Conservation (phyloP, 2,888 invertebrate species). For the Notodromas monacha region DNA sequence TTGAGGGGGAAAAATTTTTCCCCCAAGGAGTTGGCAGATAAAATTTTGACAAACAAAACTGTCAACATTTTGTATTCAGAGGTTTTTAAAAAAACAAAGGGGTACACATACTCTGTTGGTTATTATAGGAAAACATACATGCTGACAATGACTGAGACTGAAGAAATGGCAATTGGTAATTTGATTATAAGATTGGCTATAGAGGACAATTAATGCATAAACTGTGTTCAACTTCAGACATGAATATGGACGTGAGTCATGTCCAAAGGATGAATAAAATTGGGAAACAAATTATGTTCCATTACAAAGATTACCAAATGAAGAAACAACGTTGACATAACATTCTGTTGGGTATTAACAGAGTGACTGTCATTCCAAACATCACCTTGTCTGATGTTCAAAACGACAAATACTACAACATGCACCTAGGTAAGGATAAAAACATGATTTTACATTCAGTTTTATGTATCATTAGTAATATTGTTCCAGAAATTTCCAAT, state of each 20-base stretch:
- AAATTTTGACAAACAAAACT: constrained; percentile 2
- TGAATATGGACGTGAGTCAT: constrained; percentile 2
- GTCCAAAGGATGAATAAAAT: background rate
- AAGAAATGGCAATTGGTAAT: constrained; percentile 4
- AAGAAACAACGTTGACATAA: constrained; percentile 4
- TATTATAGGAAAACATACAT: constrained; percentile 4
- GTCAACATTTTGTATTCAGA: background rate
- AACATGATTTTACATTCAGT: constrained; percentile 4
- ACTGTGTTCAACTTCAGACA: constrained; percentile 1
- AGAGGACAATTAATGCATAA: constrained; percentile 4
- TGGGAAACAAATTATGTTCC: constrained; percentile 4
- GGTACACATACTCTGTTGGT: constrained; percentile 1
- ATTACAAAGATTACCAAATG: background rate
- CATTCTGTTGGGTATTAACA: constrained; percentile 4
- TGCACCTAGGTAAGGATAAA: constrained; percentile 1
- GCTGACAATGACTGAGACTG: constrained; percentile 4
- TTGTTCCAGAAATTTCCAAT: constrained; percentile 4
- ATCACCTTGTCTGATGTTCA: constrained; percentile 2
- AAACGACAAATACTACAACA: constrained; percentile 1
- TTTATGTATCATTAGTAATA: background rate
- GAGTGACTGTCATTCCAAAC: constrained; percentile 1
- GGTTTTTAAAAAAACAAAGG: constrained; percentile 2
- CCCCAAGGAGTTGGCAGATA: constrained; percentile 1
- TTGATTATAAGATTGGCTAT: too few relatives aligned
- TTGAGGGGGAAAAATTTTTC: constrained; percentile 1